Base-by-base conservation (phyloP, 2,113 vertebrate species). In the Corapipo altera region DNA sequence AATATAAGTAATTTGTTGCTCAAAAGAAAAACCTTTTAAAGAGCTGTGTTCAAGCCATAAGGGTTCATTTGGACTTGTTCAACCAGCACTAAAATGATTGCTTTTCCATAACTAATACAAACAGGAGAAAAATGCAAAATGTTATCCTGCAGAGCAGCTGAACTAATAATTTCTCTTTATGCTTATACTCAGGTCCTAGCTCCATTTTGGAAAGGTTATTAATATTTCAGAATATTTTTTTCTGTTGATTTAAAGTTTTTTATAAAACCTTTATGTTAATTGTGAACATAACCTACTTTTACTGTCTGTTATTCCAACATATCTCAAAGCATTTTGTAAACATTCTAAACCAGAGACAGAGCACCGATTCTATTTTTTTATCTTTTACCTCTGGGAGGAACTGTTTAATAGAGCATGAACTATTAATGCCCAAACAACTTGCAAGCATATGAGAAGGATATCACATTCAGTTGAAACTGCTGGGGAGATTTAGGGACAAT, bases 41-140 rank as follows among this genome's bases (percentile, higher is more conserved):
- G 58, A 94, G 76, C 75, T 71, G 39, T 95, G 57, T 91, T 96
- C 85, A 95, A 87, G 81, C 33, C 41, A n/a, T 67, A 88, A 91
- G 72, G 49, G 79, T 65, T 98, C 92, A 92, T 95, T 96, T 96
- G 92, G 43, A 58, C 84, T 91, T 88, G 44, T 77, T 96, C 87
- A 96, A 83, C 54, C 64, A 85, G 75, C 65, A 92, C 55, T 93
- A 92, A 92, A 91, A 89, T 88, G 65, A 92, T 84, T 96, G 81
- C 66, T 93, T 97, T 98, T 96, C 61, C 58, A 52, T 79, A 96
- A 92, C 39, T 96, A 96, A 94, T 78, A 89, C 84, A 96, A 95
- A 93, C 35, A 95, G 55, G 80, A 96, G 93, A 94, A 95, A 97
- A 93, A 89, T 44, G 32, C 59, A 84, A 80, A 71, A 85, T 91